These are phyloP conservation scores for Drosophila sp. DNA, from an alignment of 1,140 invertebrate genomes.

Conservation along the genomic window DNA sequence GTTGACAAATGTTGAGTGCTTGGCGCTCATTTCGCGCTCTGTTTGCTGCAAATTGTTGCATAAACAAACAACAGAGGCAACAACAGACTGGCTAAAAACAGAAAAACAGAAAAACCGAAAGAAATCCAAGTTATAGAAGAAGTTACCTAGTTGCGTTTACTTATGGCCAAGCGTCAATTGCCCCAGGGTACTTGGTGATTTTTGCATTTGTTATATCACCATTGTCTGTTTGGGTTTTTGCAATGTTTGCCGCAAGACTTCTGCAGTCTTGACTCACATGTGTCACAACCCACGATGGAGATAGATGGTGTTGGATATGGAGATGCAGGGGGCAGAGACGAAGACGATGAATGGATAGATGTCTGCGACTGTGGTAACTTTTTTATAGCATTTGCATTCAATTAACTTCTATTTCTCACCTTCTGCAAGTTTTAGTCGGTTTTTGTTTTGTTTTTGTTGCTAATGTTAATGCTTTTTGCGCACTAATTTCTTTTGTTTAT, in stretches of 20 bases:
- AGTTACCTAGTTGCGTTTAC: slow-evolving; percentile 28
- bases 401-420: slow-evolving; percentile 77
- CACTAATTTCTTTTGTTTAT: slow-evolving; percentile 72
- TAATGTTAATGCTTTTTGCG: slow-evolving; percentile 30
- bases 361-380: slow-evolving; percentile 30
- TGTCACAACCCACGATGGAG: slow-evolving; percentile 56
- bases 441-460: slow-evolving; percentile 3
- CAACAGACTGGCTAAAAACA: slow-evolving; percentile 4
- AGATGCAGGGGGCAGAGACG: not conserved
- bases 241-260: slow-evolving; percentile 49
- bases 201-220: slow-evolving; percentile 56
- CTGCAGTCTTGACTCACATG: slow-evolving; percentile 56
- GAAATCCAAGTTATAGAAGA: slow-evolving; percentile 8
- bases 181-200: slow-evolving; percentile 20
- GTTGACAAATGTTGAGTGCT: slow-evolving; percentile 74
- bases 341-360: not conserved
- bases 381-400: slow-evolving; percentile 71
- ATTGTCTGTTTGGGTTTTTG: slow-evolving; percentile 35
- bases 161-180: slow-evolving; percentile 49
- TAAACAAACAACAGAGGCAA: slow-evolving; percentile 64
- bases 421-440: slow-evolving; percentile 46
- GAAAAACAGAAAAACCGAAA: slow-evolving; percentile 14
- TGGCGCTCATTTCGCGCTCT: slow-evolving; percentile 77
- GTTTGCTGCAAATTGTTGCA: slow-evolving; percentile 78
- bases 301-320: slow-evolving; percentile 6